These are phyloP conservation scores for Blastobasis adustella DNA, from an alignment of 2,888 invertebrate species.

Conservation along the genomic window DNA sequence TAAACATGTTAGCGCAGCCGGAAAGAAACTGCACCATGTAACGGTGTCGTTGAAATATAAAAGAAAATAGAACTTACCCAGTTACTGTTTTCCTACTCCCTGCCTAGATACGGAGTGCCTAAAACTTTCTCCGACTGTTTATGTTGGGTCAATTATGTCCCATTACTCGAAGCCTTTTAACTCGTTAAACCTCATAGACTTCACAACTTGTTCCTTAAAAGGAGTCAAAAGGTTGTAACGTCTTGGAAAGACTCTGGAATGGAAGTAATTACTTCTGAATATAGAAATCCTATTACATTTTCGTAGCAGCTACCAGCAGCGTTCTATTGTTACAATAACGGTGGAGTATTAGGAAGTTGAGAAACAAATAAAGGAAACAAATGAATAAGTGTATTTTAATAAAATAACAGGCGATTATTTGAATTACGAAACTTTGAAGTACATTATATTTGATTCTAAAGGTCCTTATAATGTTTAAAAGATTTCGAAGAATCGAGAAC, in stretches of 20 bases:
- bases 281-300: constrained; percentile 8
- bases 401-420: not conserved
- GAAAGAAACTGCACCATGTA: constrained; percentile 29
- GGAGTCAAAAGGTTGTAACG: constrained; percentile 19
- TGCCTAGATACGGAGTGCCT: no score
- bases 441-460: no score
- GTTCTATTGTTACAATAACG: constrained; percentile 9
- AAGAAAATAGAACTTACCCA: no score
- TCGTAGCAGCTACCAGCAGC: not conserved
- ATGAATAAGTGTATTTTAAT: not conserved
- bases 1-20: constrained; percentile 37
- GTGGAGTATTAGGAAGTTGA: not conserved
- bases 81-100: no score
- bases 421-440: not conserved
- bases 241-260: constrained; percentile 19
- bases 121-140: not conserved
- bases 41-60: not conserved
- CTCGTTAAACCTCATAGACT: constrained; percentile 8
- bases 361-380: no score
- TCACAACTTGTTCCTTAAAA: constrained; percentile 20
- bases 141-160: not conserved
- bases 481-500: no score
- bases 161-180: not conserved
- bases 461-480: no score
- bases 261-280: constrained; percentile 14